Evolutionary conservation across 2,797 vertebrate genomes (phyloP), one percentile per base, ranked within the genome.

Genomic region (Myoxocephalus aenaeus): DNA sequence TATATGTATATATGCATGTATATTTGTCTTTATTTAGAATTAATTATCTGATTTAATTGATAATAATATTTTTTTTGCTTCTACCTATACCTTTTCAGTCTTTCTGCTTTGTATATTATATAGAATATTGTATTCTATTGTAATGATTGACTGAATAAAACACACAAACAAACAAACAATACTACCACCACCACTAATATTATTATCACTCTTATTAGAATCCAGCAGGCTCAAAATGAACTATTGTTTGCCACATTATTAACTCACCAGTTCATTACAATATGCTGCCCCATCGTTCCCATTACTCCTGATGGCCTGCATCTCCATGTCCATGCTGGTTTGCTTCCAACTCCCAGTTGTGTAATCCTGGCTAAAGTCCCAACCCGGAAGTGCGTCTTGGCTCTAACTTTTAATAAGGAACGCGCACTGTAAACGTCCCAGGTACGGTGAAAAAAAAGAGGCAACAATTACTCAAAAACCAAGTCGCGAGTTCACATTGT

Each of bases 311-410:
- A 68, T 0, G 0, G 0, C 0, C 3, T 15, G 1, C 53, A 89
- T 1, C 38, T 75, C 48, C 0, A 73, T 13, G 6, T 51, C 61
- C 66, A 65, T 72, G 56, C 20, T 51, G 48, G 8, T 38, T 32
- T n/a, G 0, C 9, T 12, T 29, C 1, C 15, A 2, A 2, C 13
- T 61, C n/a, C 50, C 18, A n/a, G 8, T 15, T 18, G 1, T 5
- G 15, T 38, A 5, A 25, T 3, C 20, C 36, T 20, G 8, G 3
- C 0, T 4, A 3, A 3, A 32, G 10, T 46, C 15, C 3, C 1
- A 73, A 87, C 68, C 72, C 86, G 90, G 88, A 91, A 91, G 61
- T 64, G 1, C 0, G 42, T 13, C 0, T 5, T 0, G 1, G 0
- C 18, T 38, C 4, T 0, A 7, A 32, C 7, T 50, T 63, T 22